Evolutionary conservation across 2,113 vertebrate genomes (phyloP).

Genomic region (Rhombomys opimus): DNA sequence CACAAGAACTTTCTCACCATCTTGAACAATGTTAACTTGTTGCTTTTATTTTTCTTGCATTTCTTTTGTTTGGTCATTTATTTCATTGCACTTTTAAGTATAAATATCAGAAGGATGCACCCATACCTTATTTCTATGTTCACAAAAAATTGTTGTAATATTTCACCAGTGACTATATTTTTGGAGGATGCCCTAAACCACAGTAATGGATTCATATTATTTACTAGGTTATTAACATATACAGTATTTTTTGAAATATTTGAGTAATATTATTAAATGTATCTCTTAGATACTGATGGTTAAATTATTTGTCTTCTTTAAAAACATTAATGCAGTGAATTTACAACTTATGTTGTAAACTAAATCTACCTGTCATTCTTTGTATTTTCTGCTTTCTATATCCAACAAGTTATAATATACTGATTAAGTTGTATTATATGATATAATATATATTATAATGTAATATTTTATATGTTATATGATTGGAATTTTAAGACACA

Average conservation of each 20-base stretch:
- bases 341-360: not conserved
- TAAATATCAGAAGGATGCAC: not conserved
- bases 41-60: not conserved
- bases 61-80: conserved; percentile 6
- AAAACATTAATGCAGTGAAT: not conserved
- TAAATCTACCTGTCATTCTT: not conserved
- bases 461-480: not conserved
- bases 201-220: not conserved
- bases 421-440: not conserved
- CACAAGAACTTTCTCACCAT: not conserved
- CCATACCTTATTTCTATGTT: not conserved
- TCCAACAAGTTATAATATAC: not conserved
- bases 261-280: conserved; percentile 7
- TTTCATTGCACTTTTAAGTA: not conserved
- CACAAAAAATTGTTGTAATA: not conserved
- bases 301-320: not conserved
- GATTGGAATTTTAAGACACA: not conserved
- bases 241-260: conserved; percentile 30
- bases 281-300: not conserved
- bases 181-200: not conserved
- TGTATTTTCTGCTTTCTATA: not conserved
- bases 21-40: not conserved
- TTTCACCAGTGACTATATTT: not conserved
- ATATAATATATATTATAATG: not conserved
- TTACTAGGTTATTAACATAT: not conserved